These are phyloP conservation scores for Henricia sp. DNA, from an alignment of 53 echinoderm and acorn worm species.

Conservation along the genomic window DNA sequence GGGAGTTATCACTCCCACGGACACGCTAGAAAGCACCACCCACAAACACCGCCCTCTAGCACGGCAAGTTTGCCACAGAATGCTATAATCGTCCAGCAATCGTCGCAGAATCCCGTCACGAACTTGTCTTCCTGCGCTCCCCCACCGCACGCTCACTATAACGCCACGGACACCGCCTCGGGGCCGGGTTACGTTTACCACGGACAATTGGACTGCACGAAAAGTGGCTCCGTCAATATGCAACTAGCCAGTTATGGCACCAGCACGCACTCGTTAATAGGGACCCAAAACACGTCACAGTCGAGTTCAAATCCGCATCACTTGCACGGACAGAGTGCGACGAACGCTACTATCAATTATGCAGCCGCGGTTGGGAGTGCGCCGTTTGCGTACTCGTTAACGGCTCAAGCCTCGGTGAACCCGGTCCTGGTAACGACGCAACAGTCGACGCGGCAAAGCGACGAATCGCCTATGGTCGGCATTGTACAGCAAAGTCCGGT, in stretches of 20 bases:
- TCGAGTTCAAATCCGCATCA: background rate
- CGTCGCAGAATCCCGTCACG: slow-evolving; percentile 39
- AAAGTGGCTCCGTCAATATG: slow-evolving; percentile 78
- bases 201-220: slow-evolving; percentile 68
- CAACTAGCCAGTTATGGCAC: slow-evolving; percentile 70
- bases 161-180: slow-evolving; percentile 22
- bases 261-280: slow-evolving; percentile 47
- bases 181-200: slow-evolving; percentile 72
- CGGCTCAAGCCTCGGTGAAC: slow-evolving; percentile 73
- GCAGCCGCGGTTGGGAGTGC: slow-evolving; percentile 39
- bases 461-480: slow-evolving; percentile 98
- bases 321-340: slow-evolving; percentile 58
- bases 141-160: slow-evolving; percentile 70
- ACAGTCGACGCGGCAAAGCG: slow-evolving; percentile 66
- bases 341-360: slow-evolving; percentile 50
- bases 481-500: slow-evolving; percentile 99
- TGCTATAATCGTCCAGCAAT: slow-evolving; percentile 9
- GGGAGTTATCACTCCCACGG: slow-evolving; percentile 66
- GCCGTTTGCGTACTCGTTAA: slow-evolving; percentile 72
- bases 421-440: slow-evolving; percentile 79
- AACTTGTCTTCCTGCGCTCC: slow-evolving; percentile 64
- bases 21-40: slow-evolving; percentile 56
- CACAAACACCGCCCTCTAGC: slow-evolving; percentile 52
- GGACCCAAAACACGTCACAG: background rate
- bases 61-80: slow-evolving; percentile 3